Evolutionary conservation across 2,888 invertebrate species (phyloP), one percentile per base, ranked within the genome.

Genomic region (Drosophila flavopinicola): DNA sequence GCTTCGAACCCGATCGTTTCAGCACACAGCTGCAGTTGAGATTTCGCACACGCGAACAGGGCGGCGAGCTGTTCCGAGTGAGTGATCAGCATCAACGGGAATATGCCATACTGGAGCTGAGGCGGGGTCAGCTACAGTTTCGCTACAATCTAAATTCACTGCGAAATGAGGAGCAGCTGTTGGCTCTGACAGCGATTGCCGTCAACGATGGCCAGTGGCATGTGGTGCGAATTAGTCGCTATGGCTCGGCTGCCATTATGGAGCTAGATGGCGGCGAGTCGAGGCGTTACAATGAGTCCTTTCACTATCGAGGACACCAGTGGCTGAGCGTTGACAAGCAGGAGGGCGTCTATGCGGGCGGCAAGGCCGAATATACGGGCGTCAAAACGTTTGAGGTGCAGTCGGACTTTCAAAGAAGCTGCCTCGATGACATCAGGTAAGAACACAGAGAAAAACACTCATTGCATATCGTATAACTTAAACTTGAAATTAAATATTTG

Each of bases 131-230:
- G 75, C 92, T 98, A 47, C 96, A 96, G 89, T 97, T 98, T 92
- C 94, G 96, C 69, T 99, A 95, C 90, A 98, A 98, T 91, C 92
- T 98, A 25, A 98, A 98, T 90, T 97, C 96, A 20, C 91, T 97
- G 69, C 93, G 96, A 65, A 96, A 97, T 6, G 97, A 97, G 90
- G 97, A 97, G 89, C 94, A 94, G 64, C 95, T 96, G 84, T 94
- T 98, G 80, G 95, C 96, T 94, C 91, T 98, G 39, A 95, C 95
- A 70, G 95, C 96, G 2, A 95, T 98, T 24, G 94, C 95, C 1
- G 98, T 98, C 0, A 97, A 97, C 85, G 97, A 98, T 90, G 99
- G 99, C 1, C 97, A 98, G 85, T 99, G 98, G 98, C 99, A 99
- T 90, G 96, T 96, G 49, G 97, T 97, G 6, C 94, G 96, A 74